These are phyloP conservation scores for Drosophila testacea DNA, from an alignment of 2,888 invertebrate genomes.

Conservation along the genomic window DNA sequence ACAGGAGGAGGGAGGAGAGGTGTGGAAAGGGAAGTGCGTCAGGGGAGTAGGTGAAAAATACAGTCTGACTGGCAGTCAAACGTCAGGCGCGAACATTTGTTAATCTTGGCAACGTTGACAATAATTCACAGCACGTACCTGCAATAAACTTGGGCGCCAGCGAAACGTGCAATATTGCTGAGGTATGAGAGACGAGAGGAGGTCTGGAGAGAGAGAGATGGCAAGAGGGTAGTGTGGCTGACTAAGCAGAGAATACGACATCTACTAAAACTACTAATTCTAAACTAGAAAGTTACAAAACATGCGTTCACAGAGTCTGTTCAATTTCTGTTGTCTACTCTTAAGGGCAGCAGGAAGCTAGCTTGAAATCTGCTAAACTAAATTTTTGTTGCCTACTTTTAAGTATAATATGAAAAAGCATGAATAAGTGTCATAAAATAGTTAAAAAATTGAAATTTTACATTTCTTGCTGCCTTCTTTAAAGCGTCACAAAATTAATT, in stretches of 20 bases:
- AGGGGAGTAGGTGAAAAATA: conserved; percentile 13
- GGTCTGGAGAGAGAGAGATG: not conserved
- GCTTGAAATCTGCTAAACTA: not conserved
- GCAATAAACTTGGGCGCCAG: conserved; percentile 63
- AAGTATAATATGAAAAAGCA: too few relatives aligned
- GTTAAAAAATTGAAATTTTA: not conserved
- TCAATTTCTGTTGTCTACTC: conserved; percentile 26
- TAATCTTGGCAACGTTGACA: conserved; percentile 71
- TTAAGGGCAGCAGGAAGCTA: not conserved
- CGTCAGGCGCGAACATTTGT: conserved; percentile 72
- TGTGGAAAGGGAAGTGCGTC: not conserved
- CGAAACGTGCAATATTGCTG: conserved; percentile 21
- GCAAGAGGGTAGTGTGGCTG: not conserved
- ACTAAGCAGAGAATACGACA: conserved; percentile 11
- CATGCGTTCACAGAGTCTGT: not conserved
- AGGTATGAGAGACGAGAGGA: too few relatives aligned
- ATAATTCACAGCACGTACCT: conserved; percentile 76
- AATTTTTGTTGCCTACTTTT: not conserved
- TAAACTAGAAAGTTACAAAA: not conserved
- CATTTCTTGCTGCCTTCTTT: not conserved
- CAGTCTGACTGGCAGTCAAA: conserved; percentile 60
- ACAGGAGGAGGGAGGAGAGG: not conserved
- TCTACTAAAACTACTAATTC: conserved; percentile 38
- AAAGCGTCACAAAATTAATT: too few relatives aligned
- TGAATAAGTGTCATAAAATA: too few relatives aligned